Conservation (phyloP, 2,888 invertebrate species). For the Andrena bucephala region DNA sequence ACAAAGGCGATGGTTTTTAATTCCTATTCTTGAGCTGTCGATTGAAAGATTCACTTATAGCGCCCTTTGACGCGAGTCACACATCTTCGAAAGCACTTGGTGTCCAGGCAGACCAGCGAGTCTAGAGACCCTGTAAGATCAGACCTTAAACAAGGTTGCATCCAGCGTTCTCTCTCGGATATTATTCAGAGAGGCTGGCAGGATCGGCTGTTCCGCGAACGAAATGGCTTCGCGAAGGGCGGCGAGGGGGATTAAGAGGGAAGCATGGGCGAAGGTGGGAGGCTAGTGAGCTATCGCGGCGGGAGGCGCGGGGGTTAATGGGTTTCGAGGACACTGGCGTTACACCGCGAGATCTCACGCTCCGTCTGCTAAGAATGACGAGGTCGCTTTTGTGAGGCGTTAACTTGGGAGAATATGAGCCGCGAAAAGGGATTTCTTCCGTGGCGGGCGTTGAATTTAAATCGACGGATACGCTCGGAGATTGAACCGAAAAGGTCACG, state of each 20-base stretch:
- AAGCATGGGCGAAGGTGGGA: slow-evolving; percentile 38
- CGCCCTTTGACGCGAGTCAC: no score
- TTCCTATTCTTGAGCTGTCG: no score
- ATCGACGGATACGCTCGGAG: slow-evolving; percentile 45
- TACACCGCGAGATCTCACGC: slow-evolving; percentile 71
- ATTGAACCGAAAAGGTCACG: slow-evolving; percentile 46
- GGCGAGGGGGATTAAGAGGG: slow-evolving; percentile 50
- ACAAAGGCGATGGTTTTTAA: no score
- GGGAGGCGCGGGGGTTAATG: slow-evolving; percentile 73
- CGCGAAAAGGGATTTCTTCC: slow-evolving; percentile 57
- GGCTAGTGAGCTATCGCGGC: slow-evolving; percentile 47
- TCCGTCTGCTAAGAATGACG: slow-evolving; percentile 67
- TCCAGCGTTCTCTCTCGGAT: slow-evolving; percentile 38
- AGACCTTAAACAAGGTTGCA: slow-evolving; percentile 35
- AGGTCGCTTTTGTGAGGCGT: slow-evolving; percentile 56
- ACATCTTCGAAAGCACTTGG: not conserved
- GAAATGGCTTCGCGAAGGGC: slow-evolving; percentile 48
- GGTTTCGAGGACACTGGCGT: slow-evolving; percentile 78
- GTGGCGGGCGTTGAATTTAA: slow-evolving; percentile 60
- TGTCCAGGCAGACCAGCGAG: not conserved
- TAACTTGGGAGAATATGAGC: slow-evolving; percentile 57
- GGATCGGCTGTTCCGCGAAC: slow-evolving; percentile 38
- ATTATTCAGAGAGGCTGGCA: slow-evolving; percentile 43
- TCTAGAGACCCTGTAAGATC: not conserved
- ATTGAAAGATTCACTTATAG: no score